These are phyloP conservation scores for Stichodactyla mertensii DNA, from an alignment of 64 coral and sea anemone genomes.

Conservation along the genomic window DNA sequence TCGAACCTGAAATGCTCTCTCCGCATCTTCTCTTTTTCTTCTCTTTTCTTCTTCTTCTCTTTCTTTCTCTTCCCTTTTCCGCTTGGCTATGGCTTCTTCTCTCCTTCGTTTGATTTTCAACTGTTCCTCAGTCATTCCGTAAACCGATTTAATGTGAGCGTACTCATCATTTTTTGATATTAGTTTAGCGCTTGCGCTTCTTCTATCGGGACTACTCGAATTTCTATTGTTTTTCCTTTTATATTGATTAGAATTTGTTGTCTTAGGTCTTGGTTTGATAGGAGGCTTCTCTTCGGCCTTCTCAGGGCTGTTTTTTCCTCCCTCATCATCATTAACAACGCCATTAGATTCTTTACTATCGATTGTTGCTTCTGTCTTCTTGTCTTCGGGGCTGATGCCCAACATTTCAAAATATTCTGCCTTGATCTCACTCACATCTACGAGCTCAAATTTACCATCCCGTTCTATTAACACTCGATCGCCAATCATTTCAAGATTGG, in stretches of 20 bases:
- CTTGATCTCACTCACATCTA: conserved; percentile 93
- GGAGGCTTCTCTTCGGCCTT: conserved; percentile 34
- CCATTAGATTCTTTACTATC: conserved; percentile 1
- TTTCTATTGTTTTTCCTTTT: conserved; percentile 27
- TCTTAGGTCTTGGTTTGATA: conserved; percentile 51
- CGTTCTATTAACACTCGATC: conserved; percentile 92
- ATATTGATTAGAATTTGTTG: conserved; percentile 37
- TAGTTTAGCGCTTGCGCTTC: conserved; percentile 68
- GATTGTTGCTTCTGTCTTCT: not conserved
- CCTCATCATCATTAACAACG: conserved; percentile 25
- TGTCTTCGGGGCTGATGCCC: conserved; percentile 48
- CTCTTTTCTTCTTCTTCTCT: conserved; percentile 79
- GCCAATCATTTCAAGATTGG: conserved; percentile 85
- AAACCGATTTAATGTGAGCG: conserved; percentile 73
- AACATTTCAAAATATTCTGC: conserved; percentile 98
- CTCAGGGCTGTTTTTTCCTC: not conserved
- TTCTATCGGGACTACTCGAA: conserved; percentile 32
- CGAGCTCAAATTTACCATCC: conserved; percentile 97
- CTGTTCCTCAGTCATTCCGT: conserved; percentile 94
- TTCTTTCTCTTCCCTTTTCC: conserved; percentile 88
- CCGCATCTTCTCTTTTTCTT: conserved; percentile 86
- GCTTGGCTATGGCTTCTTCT: conserved; percentile 71
- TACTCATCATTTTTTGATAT: conserved; percentile 59
- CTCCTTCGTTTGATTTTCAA: conserved; percentile 86
- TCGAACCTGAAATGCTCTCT: conserved; percentile 80